Evolutionary conservation across 2,888 invertebrate species (phyloP).

Genomic region (Pherbina coryleti): DNA sequence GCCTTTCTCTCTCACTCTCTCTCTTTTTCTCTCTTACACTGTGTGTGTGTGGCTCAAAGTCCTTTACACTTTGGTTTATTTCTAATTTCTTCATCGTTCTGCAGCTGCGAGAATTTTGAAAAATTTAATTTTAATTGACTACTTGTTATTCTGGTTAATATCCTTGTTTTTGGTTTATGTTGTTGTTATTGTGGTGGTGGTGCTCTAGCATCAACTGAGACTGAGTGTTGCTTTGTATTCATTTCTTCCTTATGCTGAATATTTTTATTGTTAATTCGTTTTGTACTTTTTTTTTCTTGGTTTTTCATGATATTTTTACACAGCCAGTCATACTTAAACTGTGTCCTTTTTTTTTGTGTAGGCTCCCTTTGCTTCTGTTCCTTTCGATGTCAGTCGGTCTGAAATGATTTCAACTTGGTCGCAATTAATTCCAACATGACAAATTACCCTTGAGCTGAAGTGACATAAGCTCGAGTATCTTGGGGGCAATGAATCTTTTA

Average conservation of each 20-base stretch:
- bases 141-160: not conserved
- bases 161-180: not conserved
- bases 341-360: not conserved
- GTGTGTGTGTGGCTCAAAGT: too few relatives aligned
- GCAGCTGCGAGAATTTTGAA: too few relatives aligned
- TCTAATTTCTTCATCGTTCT: too few relatives aligned
- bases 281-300: too few relatives aligned
- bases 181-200: not conserved
- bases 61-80: too few relatives aligned
- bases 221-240: too few relatives aligned
- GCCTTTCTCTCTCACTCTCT: too few relatives aligned
- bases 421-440: slow-evolving; percentile 19
- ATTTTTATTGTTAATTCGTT: too few relatives aligned
- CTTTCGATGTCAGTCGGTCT: not conserved
- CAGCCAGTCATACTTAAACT: not conserved
- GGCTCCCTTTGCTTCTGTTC: not conserved
- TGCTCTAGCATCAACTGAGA: not conserved
- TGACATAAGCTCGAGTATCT: not conserved
- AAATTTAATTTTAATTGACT: too few relatives aligned
- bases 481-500: not conserved
- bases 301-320: not conserved
- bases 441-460: slow-evolving; percentile 6
- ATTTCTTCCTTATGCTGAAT: too few relatives aligned
- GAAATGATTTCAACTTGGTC: slow-evolving; percentile 8
- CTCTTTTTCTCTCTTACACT: too few relatives aligned